Percentiles rank a stretch among this genome's conserved stretches.
phyloP scores from a whole-genome alignment of 2,797 vertebrate genomes.

The Amphiprion clarkii region DNA sequence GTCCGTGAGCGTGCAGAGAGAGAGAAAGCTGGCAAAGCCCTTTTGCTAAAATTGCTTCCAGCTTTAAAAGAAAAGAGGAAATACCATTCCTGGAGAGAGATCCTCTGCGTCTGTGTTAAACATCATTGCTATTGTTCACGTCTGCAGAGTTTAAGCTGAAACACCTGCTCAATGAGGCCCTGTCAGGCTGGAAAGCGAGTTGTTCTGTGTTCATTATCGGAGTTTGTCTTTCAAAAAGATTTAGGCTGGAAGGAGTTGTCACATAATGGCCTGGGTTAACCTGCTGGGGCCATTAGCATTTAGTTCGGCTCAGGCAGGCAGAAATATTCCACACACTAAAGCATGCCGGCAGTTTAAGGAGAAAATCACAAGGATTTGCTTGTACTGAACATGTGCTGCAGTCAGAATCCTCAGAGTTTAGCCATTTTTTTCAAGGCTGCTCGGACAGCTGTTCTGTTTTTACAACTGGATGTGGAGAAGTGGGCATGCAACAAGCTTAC shows the following conservation, averaged over 20 bases:
- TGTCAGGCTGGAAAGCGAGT: conserved; percentile 26
- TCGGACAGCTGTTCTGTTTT: conserved; percentile 38
- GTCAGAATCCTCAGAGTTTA: conserved; percentile 25
- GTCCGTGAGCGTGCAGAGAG: conserved; percentile 25
- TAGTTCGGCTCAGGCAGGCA: conserved; percentile 19
- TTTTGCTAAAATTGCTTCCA: conserved; percentile 80
- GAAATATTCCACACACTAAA: conserved; percentile 40
- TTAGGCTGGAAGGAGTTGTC: conserved; percentile 32
- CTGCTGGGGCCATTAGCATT: conserved; percentile 40
- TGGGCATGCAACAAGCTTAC: conserved; percentile 18
- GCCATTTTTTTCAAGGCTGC: conserved; percentile 44
- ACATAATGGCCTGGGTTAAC: conserved; percentile 39
- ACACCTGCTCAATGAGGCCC: conserved; percentile 73
- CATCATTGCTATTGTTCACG: conserved; percentile 76
- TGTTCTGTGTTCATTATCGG: conserved; percentile 34
- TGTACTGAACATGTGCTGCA: conserved; percentile 27
- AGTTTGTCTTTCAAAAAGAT: conserved; percentile 44
- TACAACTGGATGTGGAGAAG: conserved; percentile 33
- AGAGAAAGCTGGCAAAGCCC: conserved; percentile 50
- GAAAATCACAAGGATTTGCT: conserved; percentile 40
- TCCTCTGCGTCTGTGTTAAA: conserved; percentile 77
- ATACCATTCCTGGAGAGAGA: conserved; percentile 75
- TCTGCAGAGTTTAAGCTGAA: conserved; percentile 80
- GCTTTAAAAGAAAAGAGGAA: conserved; percentile 78
- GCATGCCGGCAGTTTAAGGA: conserved; percentile 19